Conservation (phyloP, 2,888 invertebrate species). For the Fragum sueziense region DNA sequence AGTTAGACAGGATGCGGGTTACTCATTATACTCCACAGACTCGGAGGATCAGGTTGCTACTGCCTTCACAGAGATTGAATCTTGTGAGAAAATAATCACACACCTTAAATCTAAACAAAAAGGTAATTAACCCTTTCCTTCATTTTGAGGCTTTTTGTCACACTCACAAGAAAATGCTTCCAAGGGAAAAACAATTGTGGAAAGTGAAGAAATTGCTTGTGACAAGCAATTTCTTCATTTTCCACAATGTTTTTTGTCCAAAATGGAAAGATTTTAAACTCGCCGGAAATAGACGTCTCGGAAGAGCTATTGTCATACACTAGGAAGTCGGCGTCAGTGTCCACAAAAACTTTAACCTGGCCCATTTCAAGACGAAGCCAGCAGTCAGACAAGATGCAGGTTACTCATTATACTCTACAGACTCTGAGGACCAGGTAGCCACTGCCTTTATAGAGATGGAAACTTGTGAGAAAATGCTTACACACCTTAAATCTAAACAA, state of each 20-base stretch:
- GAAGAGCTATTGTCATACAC: too few relatives aligned
- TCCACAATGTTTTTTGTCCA: too few relatives aligned
- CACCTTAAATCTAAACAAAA: conserved; percentile 63
- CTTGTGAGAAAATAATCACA: conserved; percentile 66
- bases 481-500: conserved; percentile 62
- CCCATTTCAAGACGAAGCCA: conserved; percentile 39
- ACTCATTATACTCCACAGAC: conserved; percentile 68
- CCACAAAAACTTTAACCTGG: too few relatives aligned
- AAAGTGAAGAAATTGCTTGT: neutral
- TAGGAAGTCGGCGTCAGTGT: too few relatives aligned
- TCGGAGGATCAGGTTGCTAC: conserved; percentile 63
- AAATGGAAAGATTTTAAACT: neutral
- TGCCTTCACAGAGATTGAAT: conserved; percentile 62
- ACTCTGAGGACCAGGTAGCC: conserved; percentile 64
- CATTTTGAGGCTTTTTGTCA: neutral
- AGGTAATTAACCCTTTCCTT: conserved; percentile 36
- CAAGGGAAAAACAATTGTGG: too few relatives aligned
- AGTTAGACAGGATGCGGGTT: conserved; percentile 63
- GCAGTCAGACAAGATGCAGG: conserved; percentile 62
- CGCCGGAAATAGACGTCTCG: neutral
- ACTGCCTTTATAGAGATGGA: conserved; percentile 62
- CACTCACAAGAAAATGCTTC: neutral
- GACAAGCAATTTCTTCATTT: neutral
- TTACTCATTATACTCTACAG: conserved; percentile 69
- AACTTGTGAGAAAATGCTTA: conserved; percentile 66